These are phyloP conservation scores for Trialeurodes vaporariorum DNA, from an alignment of 1,140 invertebrate species.

Conservation along the genomic window DNA sequence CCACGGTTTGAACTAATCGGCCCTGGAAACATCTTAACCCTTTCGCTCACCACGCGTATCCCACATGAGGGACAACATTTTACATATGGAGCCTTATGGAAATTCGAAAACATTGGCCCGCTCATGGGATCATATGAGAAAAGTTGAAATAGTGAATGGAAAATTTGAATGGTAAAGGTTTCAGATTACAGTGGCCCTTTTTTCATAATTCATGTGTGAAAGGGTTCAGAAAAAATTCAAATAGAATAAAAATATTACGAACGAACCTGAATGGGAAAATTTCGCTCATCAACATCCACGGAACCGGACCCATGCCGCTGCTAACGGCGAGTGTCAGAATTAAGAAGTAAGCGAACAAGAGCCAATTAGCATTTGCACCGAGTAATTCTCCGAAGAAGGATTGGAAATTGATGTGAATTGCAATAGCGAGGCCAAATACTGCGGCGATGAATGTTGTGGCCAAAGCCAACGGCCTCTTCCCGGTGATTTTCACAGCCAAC, in stretches of 20 bases:
- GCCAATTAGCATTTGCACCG: constrained; percentile 3
- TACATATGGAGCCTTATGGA: too few species aligned
- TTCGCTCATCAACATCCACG: constrained; percentile 25
- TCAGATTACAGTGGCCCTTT: too few species aligned
- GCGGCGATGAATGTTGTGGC: constrained; percentile 28
- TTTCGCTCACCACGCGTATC: too few species aligned
- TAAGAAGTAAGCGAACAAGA: constrained; percentile 16
- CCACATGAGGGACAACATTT: too few species aligned
- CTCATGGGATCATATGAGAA: too few species aligned
- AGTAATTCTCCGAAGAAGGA: neutral
- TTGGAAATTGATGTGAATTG: constrained; percentile 15
- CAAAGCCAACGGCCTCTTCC: constrained; percentile 32
- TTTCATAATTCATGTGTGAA: too few species aligned
- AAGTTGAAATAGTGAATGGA: too few species aligned
- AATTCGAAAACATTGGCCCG: too few species aligned
- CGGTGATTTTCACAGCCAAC: constrained; percentile 21
- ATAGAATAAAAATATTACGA: neutral
- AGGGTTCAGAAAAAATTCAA: too few species aligned
- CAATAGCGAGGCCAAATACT: constrained; percentile 15
- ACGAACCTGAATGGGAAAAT: constrained; percentile 22
- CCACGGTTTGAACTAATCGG: too few species aligned
- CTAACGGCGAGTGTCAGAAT: constrained; percentile 17
- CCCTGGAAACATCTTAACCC: too few species aligned
- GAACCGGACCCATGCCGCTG: constrained; percentile 19
- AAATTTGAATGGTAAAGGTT: too few species aligned